Base-by-base conservation (phyloP, 1,140 invertebrate genomes). In the Bicyclus anynana region DNA sequence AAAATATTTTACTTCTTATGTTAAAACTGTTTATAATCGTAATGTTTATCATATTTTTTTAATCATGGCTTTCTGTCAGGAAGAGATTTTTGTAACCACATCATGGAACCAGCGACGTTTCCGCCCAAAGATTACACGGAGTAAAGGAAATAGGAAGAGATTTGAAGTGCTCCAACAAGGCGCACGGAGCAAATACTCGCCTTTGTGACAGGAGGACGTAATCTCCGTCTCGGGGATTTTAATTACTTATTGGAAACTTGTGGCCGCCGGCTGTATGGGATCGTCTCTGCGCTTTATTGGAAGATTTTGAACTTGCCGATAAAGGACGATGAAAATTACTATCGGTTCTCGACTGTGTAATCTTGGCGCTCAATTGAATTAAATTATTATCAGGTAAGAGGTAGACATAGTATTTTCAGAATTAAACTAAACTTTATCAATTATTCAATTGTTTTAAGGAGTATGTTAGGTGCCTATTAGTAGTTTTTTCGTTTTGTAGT, bases 201-300 rank as follows among this genome's bases (percentile, higher is more conserved):
- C 69, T 73, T 81, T 84, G 77, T 84, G 70, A 74, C 74, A 72
- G 65, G 52, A 73, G 66, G 69, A 69, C 68, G 81, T 87, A 86
- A 87, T 86, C 79, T 74, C 60, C 68, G 69, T 82, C 77, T 84
- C 62, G 63, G 23, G 72, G 83, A 80, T 87, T 87, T 87, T 87
- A 87, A 87, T 87, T 87, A 86, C 84, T 87, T 85, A 87, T 87
- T 86, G 83, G 84, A 87, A 84, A 87, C 77, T 87, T 86, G 84
- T 77, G 83, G 83, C 84, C 83, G 81, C 80, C 74, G 83, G 83
- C 80, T 69, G 71, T 83, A 72, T 77, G 69, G 69, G 67, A 77
- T 49, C 80, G 75, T 82, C 82, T 83, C 72, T 47, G 59, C 69
- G 74, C 62, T 76, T 82, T 87, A 86, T 87, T 87, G 80, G 68